Evolutionary conservation across 1,140 invertebrate species (phyloP).

Genomic region (Drosophila oshimai): DNA sequence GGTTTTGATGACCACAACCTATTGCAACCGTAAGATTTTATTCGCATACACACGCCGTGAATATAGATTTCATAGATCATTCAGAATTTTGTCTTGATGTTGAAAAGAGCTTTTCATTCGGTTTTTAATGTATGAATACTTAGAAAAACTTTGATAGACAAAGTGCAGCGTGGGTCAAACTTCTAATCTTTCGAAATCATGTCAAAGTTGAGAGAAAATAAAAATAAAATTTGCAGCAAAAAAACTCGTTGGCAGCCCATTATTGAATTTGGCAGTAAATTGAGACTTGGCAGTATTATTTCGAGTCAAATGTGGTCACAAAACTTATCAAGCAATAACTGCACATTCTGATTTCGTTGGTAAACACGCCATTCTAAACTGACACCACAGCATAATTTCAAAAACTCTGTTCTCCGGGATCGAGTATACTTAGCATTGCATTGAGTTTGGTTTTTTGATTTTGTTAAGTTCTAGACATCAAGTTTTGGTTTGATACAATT

Average conservation of each 20-base stretch:
- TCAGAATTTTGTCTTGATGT: no score
- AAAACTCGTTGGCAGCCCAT: not conserved
- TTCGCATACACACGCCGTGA: not conserved
- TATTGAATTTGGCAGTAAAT: not conserved
- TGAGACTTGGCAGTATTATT: slow-evolving; percentile 4
- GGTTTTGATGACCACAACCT: no score
- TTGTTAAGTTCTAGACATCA: slow-evolving; percentile 5
- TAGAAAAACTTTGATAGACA: slow-evolving; percentile 4
- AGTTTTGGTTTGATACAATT: slow-evolving; percentile 7
- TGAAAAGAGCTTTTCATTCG: slow-evolving; percentile 24
- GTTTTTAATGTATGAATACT: slow-evolving; percentile 40
- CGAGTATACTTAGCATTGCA: not conserved
- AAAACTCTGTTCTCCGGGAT: not conserved
- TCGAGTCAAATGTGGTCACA: not conserved
- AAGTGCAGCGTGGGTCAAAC: slow-evolving; percentile 9
- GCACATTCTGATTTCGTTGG: not conserved
- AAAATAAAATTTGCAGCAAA: not conserved
- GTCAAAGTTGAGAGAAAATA: slow-evolving; percentile 6
- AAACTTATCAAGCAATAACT: not conserved
- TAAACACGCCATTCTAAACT: not conserved
- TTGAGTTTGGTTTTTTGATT: slow-evolving; percentile 15
- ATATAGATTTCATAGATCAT: not conserved
- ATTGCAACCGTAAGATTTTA: not conserved
- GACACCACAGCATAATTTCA: not conserved
- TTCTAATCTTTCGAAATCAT: slow-evolving; percentile 9